These are phyloP conservation scores for Hermaeophaga mercurialis DNA, from an alignment of 2,888 invertebrate species.

Conservation along the genomic window DNA sequence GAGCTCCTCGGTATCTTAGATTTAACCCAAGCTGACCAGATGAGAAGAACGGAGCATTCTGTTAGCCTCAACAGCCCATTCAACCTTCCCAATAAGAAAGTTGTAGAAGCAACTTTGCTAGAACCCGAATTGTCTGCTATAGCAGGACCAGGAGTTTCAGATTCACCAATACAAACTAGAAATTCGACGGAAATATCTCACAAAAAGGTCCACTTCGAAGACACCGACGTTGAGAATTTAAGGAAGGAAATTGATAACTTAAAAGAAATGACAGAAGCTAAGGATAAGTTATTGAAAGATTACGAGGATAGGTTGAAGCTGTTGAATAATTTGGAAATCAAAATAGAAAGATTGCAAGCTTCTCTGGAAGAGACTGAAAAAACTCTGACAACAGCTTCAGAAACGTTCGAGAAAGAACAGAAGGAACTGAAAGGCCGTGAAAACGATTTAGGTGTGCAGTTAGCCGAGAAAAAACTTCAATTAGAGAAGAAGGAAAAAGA, in stretches of 20 bases:
- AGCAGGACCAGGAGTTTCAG: conserved; percentile 32
- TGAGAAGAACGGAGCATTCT: conserved; percentile 44
- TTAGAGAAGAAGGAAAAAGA: conserved; percentile 62
- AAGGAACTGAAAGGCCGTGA: conserved; percentile 54
- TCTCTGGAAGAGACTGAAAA: conserved; percentile 63
- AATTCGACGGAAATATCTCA: conserved; percentile 52
- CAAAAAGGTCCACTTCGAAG: conserved; percentile 60
- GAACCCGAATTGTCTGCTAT: conserved; percentile 52
- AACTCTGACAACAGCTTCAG: conserved; percentile 59
- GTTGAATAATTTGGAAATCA: conserved; percentile 58
- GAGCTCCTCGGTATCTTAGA: conserved; percentile 77
- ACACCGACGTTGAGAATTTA: conserved; percentile 54
- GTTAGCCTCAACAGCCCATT: not conserved
- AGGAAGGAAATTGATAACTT: conserved; percentile 55
- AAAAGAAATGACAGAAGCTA: conserved; percentile 64
- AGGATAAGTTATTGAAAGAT: conserved; percentile 63
- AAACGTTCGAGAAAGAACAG: conserved; percentile 60
- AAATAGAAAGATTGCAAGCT: conserved; percentile 63
- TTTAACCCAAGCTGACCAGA: conserved; percentile 68
- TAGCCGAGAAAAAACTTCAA: conserved; percentile 64
- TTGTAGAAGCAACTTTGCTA: conserved; percentile 19
- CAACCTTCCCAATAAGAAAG: not conserved
- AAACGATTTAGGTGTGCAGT: conserved; percentile 60
- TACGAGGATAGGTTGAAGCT: conserved; percentile 64
- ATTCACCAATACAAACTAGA: conserved; percentile 18